A percentile compares a stretch with the other conserved stretches of the same genome.
Evolutionary conservation across 2,113 vertebrate genomes (phyloP).

Genomic region (Apaloderma vittatum): DNA sequence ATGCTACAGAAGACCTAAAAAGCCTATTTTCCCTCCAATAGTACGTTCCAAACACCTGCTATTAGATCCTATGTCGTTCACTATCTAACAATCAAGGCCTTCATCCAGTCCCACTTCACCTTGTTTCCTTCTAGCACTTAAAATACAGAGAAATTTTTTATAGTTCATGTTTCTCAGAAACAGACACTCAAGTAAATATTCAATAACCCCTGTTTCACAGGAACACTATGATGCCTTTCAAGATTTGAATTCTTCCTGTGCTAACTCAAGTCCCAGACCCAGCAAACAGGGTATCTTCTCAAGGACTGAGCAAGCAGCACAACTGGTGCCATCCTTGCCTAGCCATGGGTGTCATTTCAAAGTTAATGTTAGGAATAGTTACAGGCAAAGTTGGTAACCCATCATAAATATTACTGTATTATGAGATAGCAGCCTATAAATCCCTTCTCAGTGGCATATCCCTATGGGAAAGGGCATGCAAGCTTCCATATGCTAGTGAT

Average conservation of each 20-base stretch:
- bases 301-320: neutral
- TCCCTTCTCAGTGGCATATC: slow-evolving; percentile 5
- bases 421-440: slow-evolving; percentile 45
- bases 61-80: neutral
- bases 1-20: neutral
- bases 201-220: neutral
- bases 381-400: neutral
- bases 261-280: neutral
- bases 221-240: neutral
- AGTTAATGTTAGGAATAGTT: slow-evolving; percentile 15
- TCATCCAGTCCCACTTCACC: neutral
- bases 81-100: neutral
- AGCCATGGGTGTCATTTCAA: neutral
- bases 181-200: neutral
- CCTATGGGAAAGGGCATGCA: slow-evolving; percentile 26
- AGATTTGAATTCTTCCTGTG: neutral
- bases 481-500: slow-evolving; percentile 48
- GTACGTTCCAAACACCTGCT: neutral
- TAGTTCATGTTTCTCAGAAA: neutral
- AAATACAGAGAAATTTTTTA: neutral
- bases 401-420: slow-evolving; percentile 3
- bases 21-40: neutral
- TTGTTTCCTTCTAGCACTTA: slow-evolving; percentile 42
- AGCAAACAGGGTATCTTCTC: neutral
- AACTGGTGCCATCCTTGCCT: neutral